A percentile compares a stretch with the other conserved stretches of the same genome.
Conservation (phyloP, 2,888 invertebrate species). For the Ischnus inquisitorius region DNA sequence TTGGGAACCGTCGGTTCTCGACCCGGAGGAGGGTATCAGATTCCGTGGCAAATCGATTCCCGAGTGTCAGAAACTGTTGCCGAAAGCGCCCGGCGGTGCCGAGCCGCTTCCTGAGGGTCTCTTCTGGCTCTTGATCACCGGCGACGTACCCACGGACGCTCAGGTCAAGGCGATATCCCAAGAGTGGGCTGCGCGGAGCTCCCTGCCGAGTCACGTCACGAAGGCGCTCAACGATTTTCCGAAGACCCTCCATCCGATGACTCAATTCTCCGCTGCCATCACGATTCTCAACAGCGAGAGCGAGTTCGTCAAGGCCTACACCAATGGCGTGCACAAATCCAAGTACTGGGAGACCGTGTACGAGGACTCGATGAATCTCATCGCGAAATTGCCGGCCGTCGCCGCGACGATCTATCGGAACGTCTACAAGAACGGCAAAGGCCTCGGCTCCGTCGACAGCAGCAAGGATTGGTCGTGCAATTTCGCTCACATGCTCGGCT, state of each 20-base stretch:
- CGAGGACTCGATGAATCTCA: slow-evolving; percentile 97
- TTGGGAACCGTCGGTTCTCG: slow-evolving; percentile 97
- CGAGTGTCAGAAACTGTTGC: slow-evolving; percentile 95
- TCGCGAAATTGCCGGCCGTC: slow-evolving; percentile 97
- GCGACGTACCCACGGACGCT: slow-evolving; percentile 93
- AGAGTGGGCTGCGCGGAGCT: slow-evolving; percentile 89
- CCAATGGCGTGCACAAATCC: slow-evolving; percentile 94
- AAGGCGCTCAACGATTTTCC: slow-evolving; percentile 97
- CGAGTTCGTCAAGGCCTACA: slow-evolving; percentile 96
- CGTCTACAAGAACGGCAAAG: slow-evolving; percentile 90
- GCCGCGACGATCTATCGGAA: slow-evolving; percentile 98
- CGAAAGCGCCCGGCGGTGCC: slow-evolving; percentile 92
- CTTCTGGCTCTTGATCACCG: slow-evolving; percentile 97
- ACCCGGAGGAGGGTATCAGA: slow-evolving; percentile 97
- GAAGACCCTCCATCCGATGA: slow-evolving; percentile 96
- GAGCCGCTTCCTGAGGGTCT: slow-evolving; percentile 97
- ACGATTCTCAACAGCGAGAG: slow-evolving; percentile 97
- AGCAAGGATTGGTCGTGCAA: slow-evolving; percentile 97
- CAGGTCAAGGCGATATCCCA: slow-evolving; percentile 88
- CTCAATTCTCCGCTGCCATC: slow-evolving; percentile 96
- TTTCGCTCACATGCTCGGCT: slow-evolving; percentile 96
- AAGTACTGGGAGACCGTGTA: slow-evolving; percentile 97
- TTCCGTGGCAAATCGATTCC: slow-evolving; percentile 98
- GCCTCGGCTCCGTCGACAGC: slow-evolving; percentile 95
- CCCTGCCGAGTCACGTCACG: slow-evolving; percentile 96